Evolutionary conservation across 1,140 invertebrate species (phyloP).

Genomic region (Meloidogyne chitwoodi): DNA sequence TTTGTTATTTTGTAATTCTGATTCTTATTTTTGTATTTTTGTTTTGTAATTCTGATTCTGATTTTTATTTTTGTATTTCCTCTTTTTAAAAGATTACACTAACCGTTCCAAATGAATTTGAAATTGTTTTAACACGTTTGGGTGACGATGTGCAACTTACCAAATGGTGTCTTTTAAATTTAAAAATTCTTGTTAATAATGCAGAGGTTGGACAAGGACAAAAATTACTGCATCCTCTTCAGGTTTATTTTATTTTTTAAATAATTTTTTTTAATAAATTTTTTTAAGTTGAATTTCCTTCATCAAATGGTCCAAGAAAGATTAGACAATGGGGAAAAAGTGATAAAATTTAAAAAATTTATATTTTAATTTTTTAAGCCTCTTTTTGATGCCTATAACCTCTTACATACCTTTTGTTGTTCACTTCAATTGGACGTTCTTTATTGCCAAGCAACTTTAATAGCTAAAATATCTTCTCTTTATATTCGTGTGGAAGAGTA

Average conservation of each 20-base stretch:
- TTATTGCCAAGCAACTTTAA: conserved; percentile 82
- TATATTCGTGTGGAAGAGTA: conserved; percentile 75
- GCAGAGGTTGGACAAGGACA: conserved; percentile 94
- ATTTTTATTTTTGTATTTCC: neutral
- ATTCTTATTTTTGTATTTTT: neutral
- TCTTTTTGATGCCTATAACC: conserved; percentile 27
- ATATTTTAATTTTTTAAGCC: conserved; percentile 20
- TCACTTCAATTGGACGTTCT: conserved; percentile 88
- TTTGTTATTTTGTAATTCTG: neutral
- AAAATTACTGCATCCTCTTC: conserved; percentile 82
- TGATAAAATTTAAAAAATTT: neutral
- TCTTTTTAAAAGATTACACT: conserved; percentile 64
- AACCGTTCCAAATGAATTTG: conserved; percentile 89
- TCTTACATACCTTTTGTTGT: conserved; percentile 79
- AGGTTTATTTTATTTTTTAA: conserved; percentile 62
- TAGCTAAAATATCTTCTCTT: conserved; percentile 73
- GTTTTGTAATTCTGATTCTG: neutral
- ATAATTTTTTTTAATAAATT: neutral
- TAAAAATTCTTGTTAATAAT: conserved; percentile 90
- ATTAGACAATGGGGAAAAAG: conserved; percentile 24
- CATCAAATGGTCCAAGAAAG: conserved; percentile 84
- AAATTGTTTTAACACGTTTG: conserved; percentile 82
- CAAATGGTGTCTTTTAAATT: conserved; percentile 87
- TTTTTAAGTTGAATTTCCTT: conserved; percentile 72
- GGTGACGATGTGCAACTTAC: conserved; percentile 75